Evolutionary conservation across 2,113 vertebrate species (phyloP).

Genomic region (Carassius auratus): DNA sequence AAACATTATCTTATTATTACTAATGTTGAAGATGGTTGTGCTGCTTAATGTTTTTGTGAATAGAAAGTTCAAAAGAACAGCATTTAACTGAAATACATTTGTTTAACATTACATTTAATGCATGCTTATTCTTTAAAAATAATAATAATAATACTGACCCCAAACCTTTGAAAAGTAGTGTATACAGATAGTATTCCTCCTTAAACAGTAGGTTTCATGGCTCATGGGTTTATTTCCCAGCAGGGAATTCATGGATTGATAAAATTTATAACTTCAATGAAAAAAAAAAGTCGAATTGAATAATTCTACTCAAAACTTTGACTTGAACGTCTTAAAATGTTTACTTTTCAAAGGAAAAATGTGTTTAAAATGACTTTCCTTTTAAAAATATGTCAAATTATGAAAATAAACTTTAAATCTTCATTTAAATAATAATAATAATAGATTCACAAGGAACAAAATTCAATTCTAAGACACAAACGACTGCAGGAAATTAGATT

Average conservation of each 20-base stretch:
- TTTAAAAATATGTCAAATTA: neutral
- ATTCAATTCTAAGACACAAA: slow-evolving; percentile 45
- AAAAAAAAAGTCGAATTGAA: too few relatives aligned
- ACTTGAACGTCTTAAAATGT: neutral
- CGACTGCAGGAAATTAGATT: slow-evolving; percentile 56
- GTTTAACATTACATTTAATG: neutral
- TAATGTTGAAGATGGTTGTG: neutral
- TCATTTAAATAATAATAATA: slow-evolving; percentile 29
- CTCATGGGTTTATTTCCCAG: too few relatives aligned
- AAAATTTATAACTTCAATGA: too few relatives aligned
- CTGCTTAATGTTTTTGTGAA: neutral
- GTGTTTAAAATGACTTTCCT: too few relatives aligned
- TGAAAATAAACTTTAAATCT: neutral
- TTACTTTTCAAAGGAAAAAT: neutral
- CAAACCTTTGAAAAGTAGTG: too few relatives aligned
- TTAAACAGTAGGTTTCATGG: neutral
- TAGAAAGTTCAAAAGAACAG: neutral
- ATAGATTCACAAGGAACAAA: neutral
- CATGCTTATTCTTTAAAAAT: neutral
- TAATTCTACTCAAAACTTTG: too few relatives aligned
- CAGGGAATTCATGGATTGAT: too few relatives aligned
- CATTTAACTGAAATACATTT: neutral
- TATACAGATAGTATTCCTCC: neutral
- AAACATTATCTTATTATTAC: neutral
- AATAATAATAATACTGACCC: neutral